Percentiles rank a stretch among this genome's conserved stretches.
Evolutionary conservation across 2,888 invertebrate genomes (phyloP).

Genomic region (Automeris io): DNA sequence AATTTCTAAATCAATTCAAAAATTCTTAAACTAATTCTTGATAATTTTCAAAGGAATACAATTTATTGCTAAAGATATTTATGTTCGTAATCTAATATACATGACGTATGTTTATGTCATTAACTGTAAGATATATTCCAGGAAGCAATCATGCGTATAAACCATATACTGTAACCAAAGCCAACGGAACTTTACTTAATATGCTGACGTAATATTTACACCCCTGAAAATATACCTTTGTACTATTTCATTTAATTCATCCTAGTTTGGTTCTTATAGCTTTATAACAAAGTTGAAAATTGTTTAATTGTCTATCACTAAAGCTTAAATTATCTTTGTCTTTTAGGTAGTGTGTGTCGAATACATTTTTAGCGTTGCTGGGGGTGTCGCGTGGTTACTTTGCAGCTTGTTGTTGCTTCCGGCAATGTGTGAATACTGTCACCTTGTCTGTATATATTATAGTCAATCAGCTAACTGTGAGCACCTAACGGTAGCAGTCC

Average conservation of each 20-base stretch:
- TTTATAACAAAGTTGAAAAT: conserved; percentile 15
- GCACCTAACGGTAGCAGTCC: no score
- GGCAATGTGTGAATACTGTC: conserved; percentile 58
- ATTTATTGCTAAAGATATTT: no score
- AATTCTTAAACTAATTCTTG: no score
- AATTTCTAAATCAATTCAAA: no score
- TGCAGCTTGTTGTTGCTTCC: conserved; percentile 64
- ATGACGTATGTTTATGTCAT: no score
- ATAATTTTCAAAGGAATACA: no score
- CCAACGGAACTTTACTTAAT: conserved; percentile 50
- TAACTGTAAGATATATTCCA: conserved; percentile 23
- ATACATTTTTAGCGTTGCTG: conserved; percentile 17
- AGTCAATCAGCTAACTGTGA: no score
- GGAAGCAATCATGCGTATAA: conserved; percentile 33
- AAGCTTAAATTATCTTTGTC: conserved; percentile 1
- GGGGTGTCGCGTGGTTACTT: conserved; percentile 41
- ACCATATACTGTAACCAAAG: conserved; percentile 33
- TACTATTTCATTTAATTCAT: neutral
- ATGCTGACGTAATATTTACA: conserved; percentile 41
- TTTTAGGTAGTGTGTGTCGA: conserved; percentile 17
- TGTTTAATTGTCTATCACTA: conserved; percentile 1
- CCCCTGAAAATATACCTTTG: conserved; percentile 19
- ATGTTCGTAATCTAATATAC: no score
- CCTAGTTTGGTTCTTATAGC: conserved; percentile 1
- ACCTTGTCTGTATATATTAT: conserved; percentile 49